Conservation (phyloP, 2,113 vertebrate species). For the Corythornis madagascariensis region DNA sequence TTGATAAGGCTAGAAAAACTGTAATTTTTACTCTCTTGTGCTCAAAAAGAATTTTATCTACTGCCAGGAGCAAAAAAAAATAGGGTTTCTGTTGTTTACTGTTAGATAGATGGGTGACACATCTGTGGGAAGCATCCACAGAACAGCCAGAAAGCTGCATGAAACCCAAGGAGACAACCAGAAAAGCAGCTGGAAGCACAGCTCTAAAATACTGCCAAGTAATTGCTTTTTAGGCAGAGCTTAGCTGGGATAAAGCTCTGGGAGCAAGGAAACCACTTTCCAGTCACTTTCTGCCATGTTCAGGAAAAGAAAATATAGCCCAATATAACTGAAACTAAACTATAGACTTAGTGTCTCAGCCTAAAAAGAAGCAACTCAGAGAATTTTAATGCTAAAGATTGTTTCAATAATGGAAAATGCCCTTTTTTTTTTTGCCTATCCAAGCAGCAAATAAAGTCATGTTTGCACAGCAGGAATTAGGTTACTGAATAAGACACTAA, state of each 20-base stretch:
- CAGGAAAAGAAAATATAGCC: background rate
- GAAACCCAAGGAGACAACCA: slow-evolving; percentile 16
- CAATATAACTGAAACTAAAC: slow-evolving; percentile 4
- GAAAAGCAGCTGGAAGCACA: slow-evolving; percentile 42
- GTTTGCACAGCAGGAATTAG: background rate
- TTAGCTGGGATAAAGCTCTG: slow-evolving; percentile 8
- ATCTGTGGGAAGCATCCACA: background rate
- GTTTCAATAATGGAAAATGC: background rate
- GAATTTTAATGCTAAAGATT: background rate
- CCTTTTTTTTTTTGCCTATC: background rate
- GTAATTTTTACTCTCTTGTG: too few relatives aligned
- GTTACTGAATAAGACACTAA: background rate
- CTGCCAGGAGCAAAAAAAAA: background rate
- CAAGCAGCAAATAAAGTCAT: background rate
- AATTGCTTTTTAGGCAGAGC: slow-evolving; percentile 30
- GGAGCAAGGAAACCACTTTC: background rate
- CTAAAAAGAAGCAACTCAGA: background rate
- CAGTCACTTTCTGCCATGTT: slow-evolving; percentile 8
- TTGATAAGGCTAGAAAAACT: background rate
- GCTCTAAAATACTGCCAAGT: background rate
- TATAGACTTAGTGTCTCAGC: background rate
- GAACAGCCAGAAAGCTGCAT: background rate
- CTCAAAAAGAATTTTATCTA: background rate
- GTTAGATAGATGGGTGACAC: background rate
- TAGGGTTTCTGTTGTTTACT: background rate